A percentile compares a stretch with the other conserved stretches of the same genome.
Conservation (phyloP, 2,888 invertebrate genomes). For the Balanococcus diminutus region DNA sequence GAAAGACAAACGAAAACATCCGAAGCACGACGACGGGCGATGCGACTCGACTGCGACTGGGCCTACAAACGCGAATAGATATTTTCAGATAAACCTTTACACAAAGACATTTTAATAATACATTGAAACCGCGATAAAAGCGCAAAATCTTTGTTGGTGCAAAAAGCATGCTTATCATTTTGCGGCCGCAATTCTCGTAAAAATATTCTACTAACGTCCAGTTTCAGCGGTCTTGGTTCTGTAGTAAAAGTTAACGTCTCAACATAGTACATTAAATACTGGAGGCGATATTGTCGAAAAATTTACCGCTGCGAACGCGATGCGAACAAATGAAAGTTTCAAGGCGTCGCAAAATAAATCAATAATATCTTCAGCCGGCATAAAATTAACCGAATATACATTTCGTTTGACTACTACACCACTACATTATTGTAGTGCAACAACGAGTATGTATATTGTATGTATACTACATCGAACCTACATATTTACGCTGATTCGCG, state of each 20-base stretch:
- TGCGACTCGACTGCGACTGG: background rate
- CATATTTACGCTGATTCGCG: background rate
- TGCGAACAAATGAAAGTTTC: conserved; percentile 17
- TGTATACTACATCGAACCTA: background rate
- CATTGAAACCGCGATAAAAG: background rate
- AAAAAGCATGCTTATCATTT: background rate
- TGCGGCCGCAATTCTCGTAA: background rate
- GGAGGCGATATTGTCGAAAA: conserved; percentile 15
- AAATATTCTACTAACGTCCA: conserved; percentile 5
- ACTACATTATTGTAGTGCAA: no score
- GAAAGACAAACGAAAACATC: conserved; percentile 13
- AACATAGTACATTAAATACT: background rate
- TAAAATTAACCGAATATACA: conserved; percentile 38
- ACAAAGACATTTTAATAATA: conserved; percentile 8
- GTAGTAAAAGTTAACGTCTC: conserved; percentile 13
- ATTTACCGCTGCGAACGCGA: background rate
- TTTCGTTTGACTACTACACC: conserved; percentile 18
- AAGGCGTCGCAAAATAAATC: conserved; percentile 41
- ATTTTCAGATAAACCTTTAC: background rate
- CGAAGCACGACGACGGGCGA: conserved; percentile 4
- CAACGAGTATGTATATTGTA: background rate
- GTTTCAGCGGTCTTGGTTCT: background rate
- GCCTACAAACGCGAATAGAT: background rate
- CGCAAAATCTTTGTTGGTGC: background rate
- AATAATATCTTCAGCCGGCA: conserved; percentile 28